phyloP scores from a whole-genome alignment of 2,797 vertebrate species.

The Ptychadena robeensis region DNA sequence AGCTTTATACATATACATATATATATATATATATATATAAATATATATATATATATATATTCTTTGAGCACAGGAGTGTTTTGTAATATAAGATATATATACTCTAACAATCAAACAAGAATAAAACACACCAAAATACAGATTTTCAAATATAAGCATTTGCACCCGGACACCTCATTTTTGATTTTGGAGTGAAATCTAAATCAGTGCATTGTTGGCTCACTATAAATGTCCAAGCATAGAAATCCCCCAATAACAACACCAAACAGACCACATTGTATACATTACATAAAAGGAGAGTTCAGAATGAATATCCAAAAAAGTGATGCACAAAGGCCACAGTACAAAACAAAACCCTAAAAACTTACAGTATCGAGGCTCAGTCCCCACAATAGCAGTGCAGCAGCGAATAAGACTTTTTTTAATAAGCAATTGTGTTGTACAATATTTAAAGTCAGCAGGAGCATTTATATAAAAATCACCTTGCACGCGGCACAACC shows the following conservation, averaged over 20 bases:
- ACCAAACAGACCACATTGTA: background rate
- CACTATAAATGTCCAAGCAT: background rate
- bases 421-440: background rate
- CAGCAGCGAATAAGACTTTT: background rate
- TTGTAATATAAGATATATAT: background rate
- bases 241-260: background rate
- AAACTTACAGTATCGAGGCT: background rate
- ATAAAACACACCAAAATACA: background rate
- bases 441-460: background rate
- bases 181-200: background rate
- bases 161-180: background rate
- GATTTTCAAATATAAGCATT: background rate
- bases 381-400: background rate
- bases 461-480: background rate
- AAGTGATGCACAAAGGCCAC: background rate
- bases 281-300: background rate
- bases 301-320: background rate
- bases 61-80: background rate
- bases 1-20: too few relatives aligned
- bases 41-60: too few relatives aligned
- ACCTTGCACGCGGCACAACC: background rate
- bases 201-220: conserved; percentile 17
- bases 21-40: too few relatives aligned
- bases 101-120: conserved; percentile 20
- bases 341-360: background rate